These are phyloP conservation scores for Philopotamus ludificatus DNA, from an alignment of 1,140 invertebrate species.

Conservation along the genomic window DNA sequence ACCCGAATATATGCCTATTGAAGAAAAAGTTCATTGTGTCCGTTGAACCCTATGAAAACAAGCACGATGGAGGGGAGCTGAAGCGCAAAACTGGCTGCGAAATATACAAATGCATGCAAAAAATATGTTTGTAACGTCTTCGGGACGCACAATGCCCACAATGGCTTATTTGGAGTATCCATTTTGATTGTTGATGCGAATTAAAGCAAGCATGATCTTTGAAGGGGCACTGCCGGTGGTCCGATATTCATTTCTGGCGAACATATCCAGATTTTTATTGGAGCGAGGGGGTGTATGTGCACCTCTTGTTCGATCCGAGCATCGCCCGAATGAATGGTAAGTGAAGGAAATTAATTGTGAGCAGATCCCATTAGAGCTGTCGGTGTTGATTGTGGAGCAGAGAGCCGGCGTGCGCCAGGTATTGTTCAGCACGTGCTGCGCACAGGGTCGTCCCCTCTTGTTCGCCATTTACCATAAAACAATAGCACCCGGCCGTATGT, in stretches of 20 bases:
- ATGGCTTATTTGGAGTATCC: constrained; percentile 29
- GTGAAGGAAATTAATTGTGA: background rate
- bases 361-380: background rate
- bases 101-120: constrained; percentile 12
- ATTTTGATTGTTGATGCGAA: constrained; percentile 39
- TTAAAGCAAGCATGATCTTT: constrained; percentile 37
- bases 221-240: constrained; percentile 36
- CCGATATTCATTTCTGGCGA: background rate
- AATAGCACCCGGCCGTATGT: background rate
- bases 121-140: constrained; percentile 31
- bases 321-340: background rate
- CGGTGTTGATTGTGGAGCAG: background rate
- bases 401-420: background rate
- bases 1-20: background rate
- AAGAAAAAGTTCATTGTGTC: constrained; percentile 1
- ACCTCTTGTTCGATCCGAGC: no score
- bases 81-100: no score
- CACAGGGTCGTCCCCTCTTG: background rate
- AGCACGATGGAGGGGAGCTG: constrained; percentile 12
- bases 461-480: background rate
- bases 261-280: no score
- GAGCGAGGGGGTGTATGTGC: no score
- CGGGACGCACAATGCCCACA: constrained; percentile 8
- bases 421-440: background rate
- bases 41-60: constrained; percentile 33